phyloP scores from a whole-genome alignment of 1,140 invertebrate genomes.

The Leptopilina clavipes region DNA sequence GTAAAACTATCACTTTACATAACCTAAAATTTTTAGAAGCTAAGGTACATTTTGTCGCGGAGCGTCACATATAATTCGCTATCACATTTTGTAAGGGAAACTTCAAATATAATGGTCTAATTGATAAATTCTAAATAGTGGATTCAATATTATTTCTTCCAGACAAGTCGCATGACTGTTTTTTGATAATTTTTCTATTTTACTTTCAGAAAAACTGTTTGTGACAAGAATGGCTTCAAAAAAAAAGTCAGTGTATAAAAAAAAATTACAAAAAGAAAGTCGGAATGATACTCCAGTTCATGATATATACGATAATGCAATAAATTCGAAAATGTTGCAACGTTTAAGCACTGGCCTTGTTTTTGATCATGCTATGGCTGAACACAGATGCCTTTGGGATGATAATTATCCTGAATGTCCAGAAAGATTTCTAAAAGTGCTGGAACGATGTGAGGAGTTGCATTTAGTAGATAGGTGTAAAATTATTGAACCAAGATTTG shows the following conservation, averaged over 20 bases:
- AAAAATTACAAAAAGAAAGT: slow-evolving; percentile 56
- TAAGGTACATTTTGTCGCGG: too few relatives aligned
- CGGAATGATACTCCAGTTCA: slow-evolving; percentile 54
- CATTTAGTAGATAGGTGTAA: slow-evolving; percentile 83
- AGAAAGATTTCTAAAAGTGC: slow-evolving; percentile 80
- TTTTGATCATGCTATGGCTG: slow-evolving; percentile 85
- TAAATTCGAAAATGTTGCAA: slow-evolving; percentile 76
- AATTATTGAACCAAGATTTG: slow-evolving; percentile 76
- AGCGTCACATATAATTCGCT: too few relatives aligned
- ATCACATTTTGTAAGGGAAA: too few relatives aligned
- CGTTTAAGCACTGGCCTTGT: slow-evolving; percentile 84
- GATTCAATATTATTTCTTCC: too few relatives aligned
- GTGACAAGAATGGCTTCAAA: slow-evolving; percentile 64
- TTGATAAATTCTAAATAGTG: too few relatives aligned
- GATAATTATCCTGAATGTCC: slow-evolving; percentile 88
- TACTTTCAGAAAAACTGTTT: neutral
- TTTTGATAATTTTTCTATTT: neutral
- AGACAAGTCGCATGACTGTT: too few relatives aligned
- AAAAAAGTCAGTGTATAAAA: slow-evolving; percentile 64
- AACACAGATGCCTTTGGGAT: slow-evolving; percentile 91
- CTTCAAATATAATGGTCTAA: too few relatives aligned
- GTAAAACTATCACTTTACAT: too few relatives aligned
- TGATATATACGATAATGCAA: slow-evolving; percentile 76
- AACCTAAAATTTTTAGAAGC: too few relatives aligned
- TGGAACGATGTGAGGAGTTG: slow-evolving; percentile 85